A percentile compares a stretch with the other conserved stretches of the same genome.
Evolutionary conservation across 1,140 invertebrate genomes (phyloP).

Genomic region (Venturia canescens): DNA sequence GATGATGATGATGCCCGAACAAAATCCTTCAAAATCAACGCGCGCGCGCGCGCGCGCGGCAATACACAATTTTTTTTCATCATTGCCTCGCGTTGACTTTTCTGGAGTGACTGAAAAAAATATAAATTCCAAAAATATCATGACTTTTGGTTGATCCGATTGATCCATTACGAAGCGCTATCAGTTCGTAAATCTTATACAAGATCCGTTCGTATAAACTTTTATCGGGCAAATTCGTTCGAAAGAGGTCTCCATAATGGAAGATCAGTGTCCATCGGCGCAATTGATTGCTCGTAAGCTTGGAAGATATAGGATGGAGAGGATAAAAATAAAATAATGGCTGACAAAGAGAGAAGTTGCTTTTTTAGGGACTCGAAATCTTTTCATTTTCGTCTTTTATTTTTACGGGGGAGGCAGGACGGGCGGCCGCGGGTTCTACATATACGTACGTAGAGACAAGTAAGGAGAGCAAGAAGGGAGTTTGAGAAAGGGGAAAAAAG

Average conservation of each 20-base stretch:
- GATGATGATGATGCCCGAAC: not conserved
- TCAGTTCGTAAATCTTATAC: too few species aligned
- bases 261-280: conserved; percentile 34
- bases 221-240: conserved; percentile 23
- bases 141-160: too few species aligned
- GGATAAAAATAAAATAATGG: conserved; percentile 3
- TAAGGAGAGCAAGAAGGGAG: not conserved
- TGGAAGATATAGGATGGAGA: not conserved
- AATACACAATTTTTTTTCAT: not conserved
- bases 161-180: too few species aligned
- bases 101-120: too few species aligned
- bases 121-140: too few species aligned
- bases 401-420: not conserved
- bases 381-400: not conserved
- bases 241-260: conserved; percentile 21
- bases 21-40: too few species aligned
- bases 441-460: not conserved
- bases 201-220: not conserved
- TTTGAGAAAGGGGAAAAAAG: not conserved
- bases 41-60: too few species aligned
- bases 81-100: not conserved
- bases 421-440: too few species aligned
- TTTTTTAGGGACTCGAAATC: not conserved
- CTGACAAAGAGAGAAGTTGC: conserved; percentile 10
- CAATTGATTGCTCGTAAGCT: conserved; percentile 30